Evolutionary conservation across 2,113 vertebrate species (phyloP), one percentile per base, ranked within the genome.

Genomic region (Urocitellus parryii): DNA sequence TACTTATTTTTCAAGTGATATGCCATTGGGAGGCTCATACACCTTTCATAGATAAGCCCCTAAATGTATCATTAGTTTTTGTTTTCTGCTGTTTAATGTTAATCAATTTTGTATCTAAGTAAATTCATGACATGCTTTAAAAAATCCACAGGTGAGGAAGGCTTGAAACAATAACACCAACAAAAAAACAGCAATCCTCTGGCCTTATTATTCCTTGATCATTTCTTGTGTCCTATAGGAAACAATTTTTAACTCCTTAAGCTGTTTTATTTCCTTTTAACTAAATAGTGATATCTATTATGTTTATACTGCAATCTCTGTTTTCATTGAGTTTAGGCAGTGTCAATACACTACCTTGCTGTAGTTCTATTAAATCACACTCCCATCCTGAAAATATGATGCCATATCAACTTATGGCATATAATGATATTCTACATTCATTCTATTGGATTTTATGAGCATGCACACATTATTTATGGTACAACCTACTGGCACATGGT

Each of bases 81-180:
- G 25, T 83, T 91, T 95, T 95, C 5, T 61, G 9, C 79, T 42
- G 73, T 56, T 65, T 95, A 80, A 84, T 27, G 29, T 65, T 51
- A 67, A 39, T 88, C 78, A 45, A 58, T 76, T 97, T 93, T 86
- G 3, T 22, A 56, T 85, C 10, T 88, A 95, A 72, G 25, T 77
- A 86, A 87, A 83, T 6, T 76, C 2, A 27, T 73, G 32, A 7
- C 25, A 61, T 63, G 58, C 13, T 78, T 61, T 34, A 2, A n/a
- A 87, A 42, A 58, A 22, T 70, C 5, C 70, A 77, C 88, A 91
- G 3, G 1, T 96, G 16, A 67, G 70, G 6, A 37, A 51, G 5
- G 13, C 1, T 91, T 45, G 42, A 2, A 65, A n/a, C 16, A 53
- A 29, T 37, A 65, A 67, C 0, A 51, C 48, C 65, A 73, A 56